A percentile compares a stretch with the other conserved stretches of the same genome.
Evolutionary conservation across 2,888 invertebrate genomes (phyloP).

Genomic region (Sicus ferrugineus): DNA sequence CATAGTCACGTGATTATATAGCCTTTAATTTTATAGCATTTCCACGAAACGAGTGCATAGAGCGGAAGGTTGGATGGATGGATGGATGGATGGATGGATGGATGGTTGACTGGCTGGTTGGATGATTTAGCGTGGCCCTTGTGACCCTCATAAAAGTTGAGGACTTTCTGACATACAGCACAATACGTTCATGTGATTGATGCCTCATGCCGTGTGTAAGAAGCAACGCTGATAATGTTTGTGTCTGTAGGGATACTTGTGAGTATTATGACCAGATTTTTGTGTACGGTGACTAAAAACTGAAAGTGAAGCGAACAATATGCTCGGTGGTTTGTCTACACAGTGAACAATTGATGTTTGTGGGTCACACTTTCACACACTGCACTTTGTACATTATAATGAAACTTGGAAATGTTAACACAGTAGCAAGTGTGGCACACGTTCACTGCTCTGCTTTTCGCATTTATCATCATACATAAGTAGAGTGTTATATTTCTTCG

Average conservation of each 20-base stretch:
- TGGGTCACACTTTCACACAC: slow-evolving; percentile 24
- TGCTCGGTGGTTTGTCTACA: neutral
- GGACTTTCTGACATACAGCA: slow-evolving; percentile 16
- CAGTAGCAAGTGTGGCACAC: too few species aligned
- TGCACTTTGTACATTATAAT: too few species aligned
- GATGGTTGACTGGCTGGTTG: neutral
- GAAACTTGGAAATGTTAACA: too few species aligned
- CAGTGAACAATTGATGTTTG: slow-evolving; percentile 16
- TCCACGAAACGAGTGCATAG: neutral
- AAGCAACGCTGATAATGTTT: neutral
- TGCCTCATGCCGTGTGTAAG: slow-evolving; percentile 4
- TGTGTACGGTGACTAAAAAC: neutral
- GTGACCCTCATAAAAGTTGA: slow-evolving; percentile 27
- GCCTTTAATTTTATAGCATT: neutral
- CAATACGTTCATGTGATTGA: slow-evolving; percentile 4
- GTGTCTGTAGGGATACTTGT: neutral
- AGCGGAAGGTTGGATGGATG: too few species aligned
- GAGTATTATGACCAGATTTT: neutral
- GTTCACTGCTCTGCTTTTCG: too few species aligned
- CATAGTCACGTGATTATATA: neutral
- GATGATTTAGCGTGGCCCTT: slow-evolving; percentile 22
- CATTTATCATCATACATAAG: too few species aligned
- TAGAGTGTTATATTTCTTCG: too few species aligned
- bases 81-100: neutral
- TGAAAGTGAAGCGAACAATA: slow-evolving; percentile 9